phyloP scores from a whole-genome alignment of 2,888 invertebrate genomes.

The Biston betularia region DNA sequence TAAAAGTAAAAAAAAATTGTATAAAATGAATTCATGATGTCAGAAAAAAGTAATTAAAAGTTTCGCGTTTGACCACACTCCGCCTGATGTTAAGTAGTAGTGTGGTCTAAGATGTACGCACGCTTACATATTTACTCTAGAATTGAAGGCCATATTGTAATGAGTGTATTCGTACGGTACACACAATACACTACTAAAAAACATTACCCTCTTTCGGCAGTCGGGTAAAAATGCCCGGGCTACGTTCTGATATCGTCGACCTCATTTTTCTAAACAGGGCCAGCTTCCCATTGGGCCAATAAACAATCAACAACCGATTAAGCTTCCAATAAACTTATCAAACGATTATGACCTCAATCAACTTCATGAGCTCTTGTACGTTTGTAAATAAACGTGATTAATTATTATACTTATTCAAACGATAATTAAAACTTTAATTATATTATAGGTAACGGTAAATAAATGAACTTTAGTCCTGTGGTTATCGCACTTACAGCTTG shows the following conservation, averaged over 20 bases:
- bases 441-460: background rate
- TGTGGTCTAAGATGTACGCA: no score
- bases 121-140: no score
- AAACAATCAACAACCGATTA: constrained; percentile 11
- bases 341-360: constrained; percentile 18
- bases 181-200: no score
- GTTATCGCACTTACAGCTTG: background rate
- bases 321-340: constrained; percentile 5
- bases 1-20: no score
- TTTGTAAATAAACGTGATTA: constrained; percentile 24
- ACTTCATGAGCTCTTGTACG: constrained; percentile 1
- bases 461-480: constrained; percentile 17
- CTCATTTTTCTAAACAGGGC: background rate
- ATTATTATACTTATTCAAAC: background rate
- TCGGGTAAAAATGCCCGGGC: no score
- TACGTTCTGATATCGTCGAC: background rate
- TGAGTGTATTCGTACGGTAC: no score
- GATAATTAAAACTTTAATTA: background rate
- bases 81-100: no score
- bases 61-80: no score
- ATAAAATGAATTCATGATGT: no score
- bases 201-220: no score
- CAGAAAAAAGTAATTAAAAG: no score
- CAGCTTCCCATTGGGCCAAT: constrained; percentile 1
- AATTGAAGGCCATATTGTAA: no score